These are phyloP conservation scores for Nesogale talazaci DNA, from an alignment of 2,113 vertebrate genomes.

Conservation along the genomic window DNA sequence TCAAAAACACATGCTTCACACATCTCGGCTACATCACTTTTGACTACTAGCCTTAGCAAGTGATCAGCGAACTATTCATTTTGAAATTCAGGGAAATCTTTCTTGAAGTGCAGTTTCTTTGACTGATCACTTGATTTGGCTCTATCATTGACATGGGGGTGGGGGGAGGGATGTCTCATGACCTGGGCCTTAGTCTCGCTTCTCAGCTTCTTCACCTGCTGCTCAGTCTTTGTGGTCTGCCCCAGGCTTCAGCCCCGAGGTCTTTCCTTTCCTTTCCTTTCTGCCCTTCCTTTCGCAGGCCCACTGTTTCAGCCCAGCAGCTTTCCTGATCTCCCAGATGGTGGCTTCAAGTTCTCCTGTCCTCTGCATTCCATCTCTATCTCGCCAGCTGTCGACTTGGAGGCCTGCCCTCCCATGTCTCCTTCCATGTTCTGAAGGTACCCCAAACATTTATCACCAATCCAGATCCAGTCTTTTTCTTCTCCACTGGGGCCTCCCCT, in stretches of 20 bases:
- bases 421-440: not conserved
- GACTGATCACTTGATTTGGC: not conserved
- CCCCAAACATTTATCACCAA: not conserved
- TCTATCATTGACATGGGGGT: no score
- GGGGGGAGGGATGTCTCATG: no score
- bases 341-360: not conserved
- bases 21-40: not conserved
- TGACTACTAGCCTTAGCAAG: not conserved
- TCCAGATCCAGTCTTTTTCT: not conserved
- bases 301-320: no score
- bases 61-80: not conserved
- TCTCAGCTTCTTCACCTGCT: not conserved
- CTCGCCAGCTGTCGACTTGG: not conserved
- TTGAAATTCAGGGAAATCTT: conserved; percentile 1
- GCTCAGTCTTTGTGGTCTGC: not conserved
- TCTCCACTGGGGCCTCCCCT: not conserved
- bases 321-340: not conserved
- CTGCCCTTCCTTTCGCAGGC: no score
- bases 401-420: not conserved
- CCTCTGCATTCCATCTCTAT: not conserved
- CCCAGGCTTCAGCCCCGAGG: not conserved
- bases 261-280: no score
- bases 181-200: not conserved
- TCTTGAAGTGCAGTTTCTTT: not conserved
- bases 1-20: accelerated